A percentile compares a stretch with the other conserved stretches of the same genome.
Evolutionary conservation across 2,797 vertebrate genomes (phyloP).

Genomic region (Dromococcyx pavoninus): DNA sequence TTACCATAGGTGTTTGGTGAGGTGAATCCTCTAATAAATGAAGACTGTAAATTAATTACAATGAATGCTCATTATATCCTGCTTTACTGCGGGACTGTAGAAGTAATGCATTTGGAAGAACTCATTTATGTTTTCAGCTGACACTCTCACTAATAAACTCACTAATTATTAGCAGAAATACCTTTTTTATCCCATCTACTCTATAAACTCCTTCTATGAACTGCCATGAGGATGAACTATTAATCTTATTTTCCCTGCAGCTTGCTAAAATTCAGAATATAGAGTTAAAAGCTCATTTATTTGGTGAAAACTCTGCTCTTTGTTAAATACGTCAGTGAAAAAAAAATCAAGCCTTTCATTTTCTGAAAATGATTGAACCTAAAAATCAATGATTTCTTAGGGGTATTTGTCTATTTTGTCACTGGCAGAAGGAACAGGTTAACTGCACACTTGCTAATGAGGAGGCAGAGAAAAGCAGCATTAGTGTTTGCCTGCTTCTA

Average conservation of each 20-base stretch:
- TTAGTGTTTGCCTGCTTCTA: neutral
- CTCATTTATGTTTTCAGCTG: neutral
- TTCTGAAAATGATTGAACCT: neutral
- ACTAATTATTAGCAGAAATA: constrained; percentile 18
- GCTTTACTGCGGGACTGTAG: neutral
- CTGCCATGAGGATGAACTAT: neutral
- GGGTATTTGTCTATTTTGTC: neutral
- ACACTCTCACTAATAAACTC: neutral
- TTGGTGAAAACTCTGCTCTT: neutral
- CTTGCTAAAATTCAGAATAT: neutral
- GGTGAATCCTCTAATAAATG: neutral
- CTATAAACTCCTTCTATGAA: neutral
- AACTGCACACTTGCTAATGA: neutral
- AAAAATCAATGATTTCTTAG: neutral
- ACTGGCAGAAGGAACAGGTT: neutral
- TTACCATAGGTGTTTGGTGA: neutral
- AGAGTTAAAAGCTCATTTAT: neutral
- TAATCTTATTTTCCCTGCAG: neutral
- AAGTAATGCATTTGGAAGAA: neutral
- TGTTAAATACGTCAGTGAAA: neutral
- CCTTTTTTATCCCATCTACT: neutral
- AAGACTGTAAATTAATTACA: neutral
- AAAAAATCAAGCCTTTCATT: neutral
- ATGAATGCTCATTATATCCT: neutral
- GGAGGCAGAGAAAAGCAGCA: neutral